phyloP scores from a whole-genome alignment of 2,113 vertebrate species.

The Panthera tigris region DNA sequence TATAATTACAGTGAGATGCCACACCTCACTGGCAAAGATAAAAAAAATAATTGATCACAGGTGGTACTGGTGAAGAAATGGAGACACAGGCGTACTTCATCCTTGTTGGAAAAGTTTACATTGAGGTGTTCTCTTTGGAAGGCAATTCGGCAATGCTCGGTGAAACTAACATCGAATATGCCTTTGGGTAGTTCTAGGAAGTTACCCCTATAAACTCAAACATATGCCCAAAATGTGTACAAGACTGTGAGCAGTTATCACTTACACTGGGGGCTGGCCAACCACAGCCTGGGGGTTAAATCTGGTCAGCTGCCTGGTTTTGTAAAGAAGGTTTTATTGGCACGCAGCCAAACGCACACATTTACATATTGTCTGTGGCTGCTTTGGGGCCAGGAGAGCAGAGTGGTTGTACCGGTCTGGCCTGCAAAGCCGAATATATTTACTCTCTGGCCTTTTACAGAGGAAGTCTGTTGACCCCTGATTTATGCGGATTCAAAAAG shows the following conservation, averaged over 20 bases:
- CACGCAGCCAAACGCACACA: not conserved
- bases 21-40: not conserved
- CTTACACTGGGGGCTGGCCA: not conserved
- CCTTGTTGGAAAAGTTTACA: not conserved
- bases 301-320: not conserved
- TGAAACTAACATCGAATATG: not conserved
- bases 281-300: not conserved
- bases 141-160: not conserved
- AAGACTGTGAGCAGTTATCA: not conserved
- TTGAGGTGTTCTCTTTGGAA: not conserved
- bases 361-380: not conserved
- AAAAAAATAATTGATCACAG: not conserved
- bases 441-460: not conserved
- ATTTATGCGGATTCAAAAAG: not conserved
- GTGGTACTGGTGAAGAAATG: not conserved
- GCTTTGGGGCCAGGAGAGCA: not conserved
- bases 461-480: not conserved
- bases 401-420: not conserved
- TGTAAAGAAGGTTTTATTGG: slow-evolving; percentile 32
- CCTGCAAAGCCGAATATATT: not conserved
- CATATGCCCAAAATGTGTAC: not conserved
- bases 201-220: not conserved
- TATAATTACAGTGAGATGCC: not conserved
- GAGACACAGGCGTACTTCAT: not conserved
- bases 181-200: not conserved